Base-by-base conservation (phyloP, 2,113 vertebrate genomes). In the Rafetus swinhoei region DNA sequence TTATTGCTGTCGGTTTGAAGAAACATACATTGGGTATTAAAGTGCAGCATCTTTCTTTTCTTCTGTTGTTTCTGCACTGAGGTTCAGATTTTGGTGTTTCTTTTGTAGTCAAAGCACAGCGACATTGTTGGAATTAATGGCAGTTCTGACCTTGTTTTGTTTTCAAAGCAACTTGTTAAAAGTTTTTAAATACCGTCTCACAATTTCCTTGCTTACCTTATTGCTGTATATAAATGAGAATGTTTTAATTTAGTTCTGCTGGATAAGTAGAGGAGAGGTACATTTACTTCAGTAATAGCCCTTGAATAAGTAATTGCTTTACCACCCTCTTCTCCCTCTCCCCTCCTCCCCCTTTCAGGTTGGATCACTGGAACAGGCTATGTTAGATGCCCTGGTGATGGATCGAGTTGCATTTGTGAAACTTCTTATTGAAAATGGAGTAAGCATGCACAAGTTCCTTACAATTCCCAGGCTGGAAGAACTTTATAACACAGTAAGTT, bases 401-500 rank as follows among this genome's bases (percentile, higher is more conserved):
- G 99, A 99, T 95, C 98, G 99, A 97, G 99, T 99, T 97, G 98
- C 99, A 24, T 99, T 99, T 98, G 99, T 99, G 52, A 99, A 99
- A 97, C 97, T 99, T 95, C 98, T 99, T 77, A 99, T 99, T 94
- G 99, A 99, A 97, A 99, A 99, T 14, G 99, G 99, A 86, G 99
- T 99, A 82, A 99, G 99, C 98, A 99, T 99, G 99, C 99, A 99
- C 97, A 99, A 99, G 86, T 99, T 99, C 84, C 99, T 99, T 92
- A 99, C 99, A 79, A 99, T 99, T 97, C 99, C 97, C 77, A 98
- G 99, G 54, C 97, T 99, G 90, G 99, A 99, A 97, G 99, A 99
- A 96, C 99, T 99, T 89, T 99, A 99, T 97, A 99, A 99, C 97
- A 99, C 98, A 93, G 99, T 99, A 99, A 98, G 98, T 98, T 55